phyloP scores from a whole-genome alignment of 2,797 vertebrate genomes.

The Chrysocyon brachyurus region DNA sequence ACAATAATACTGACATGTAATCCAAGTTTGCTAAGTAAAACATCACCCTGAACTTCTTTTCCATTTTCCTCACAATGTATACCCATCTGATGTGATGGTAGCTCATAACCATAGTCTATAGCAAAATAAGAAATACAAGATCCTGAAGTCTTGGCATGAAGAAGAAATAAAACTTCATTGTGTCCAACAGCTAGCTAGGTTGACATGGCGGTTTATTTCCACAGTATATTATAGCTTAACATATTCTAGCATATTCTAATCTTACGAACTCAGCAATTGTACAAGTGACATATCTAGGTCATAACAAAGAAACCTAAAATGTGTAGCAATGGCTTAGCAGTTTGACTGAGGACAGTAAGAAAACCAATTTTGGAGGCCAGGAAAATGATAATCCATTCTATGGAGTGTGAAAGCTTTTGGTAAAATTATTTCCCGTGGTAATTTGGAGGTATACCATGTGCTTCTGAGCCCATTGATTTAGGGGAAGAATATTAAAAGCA shows the following conservation, averaged over 20 bases:
- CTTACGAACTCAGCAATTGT: constrained; percentile 41
- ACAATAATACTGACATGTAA: not conserved
- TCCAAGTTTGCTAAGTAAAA: constrained; percentile 19
- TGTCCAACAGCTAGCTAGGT: not conserved
- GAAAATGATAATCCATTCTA: not conserved
- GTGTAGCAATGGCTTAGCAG: not conserved
- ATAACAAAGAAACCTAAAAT: constrained; percentile 45
- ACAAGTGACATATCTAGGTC: not conserved
- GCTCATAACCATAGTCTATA: not conserved
- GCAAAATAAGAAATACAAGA: constrained; percentile 22
- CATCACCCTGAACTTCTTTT: not conserved
- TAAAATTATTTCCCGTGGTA: constrained; percentile 3
- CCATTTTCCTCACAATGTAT: not conserved
- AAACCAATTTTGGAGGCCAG: not conserved
- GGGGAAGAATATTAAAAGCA: constrained; percentile 8
- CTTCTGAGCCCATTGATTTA: not conserved
- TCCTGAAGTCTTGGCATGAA: not conserved
- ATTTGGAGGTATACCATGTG: not conserved
- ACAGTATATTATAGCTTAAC: not conserved
- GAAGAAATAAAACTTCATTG: constrained; percentile 6
- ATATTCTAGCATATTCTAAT: not conserved
- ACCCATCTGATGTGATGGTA: not conserved
- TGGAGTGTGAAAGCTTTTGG: not conserved
- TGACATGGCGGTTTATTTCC: constrained; percentile 7
- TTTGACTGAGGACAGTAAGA: not conserved